Conservation (phyloP, 2,888 invertebrate genomes). For the Trachelus stipa region DNA sequence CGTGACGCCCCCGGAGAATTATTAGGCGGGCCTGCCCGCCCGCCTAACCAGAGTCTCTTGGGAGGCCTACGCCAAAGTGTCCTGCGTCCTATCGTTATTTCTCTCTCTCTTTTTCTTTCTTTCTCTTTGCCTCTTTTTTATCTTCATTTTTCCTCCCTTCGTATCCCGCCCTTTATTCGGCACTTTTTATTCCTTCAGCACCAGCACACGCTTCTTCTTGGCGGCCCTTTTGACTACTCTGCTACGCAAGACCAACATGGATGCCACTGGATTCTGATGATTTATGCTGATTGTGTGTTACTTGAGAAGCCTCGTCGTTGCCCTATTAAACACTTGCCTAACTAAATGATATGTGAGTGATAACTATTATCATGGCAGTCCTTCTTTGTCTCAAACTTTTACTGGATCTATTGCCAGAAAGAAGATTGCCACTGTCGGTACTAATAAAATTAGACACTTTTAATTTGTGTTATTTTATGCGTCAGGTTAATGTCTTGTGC, state of each 20-base stretch:
- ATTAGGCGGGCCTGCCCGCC: constrained; percentile 56
- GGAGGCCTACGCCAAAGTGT: constrained; percentile 26
- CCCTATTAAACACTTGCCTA: not conserved
- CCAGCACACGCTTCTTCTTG: not conserved
- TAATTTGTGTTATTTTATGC: not conserved
- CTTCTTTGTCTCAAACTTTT: not conserved
- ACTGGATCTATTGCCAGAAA: not conserved
- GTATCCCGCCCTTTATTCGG: not conserved
- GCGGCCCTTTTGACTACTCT: not conserved
- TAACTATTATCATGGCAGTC: not conserved
- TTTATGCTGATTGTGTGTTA: not conserved
- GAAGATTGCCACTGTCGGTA: not conserved
- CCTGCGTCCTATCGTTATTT: constrained; percentile 22
- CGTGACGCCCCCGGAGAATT: constrained; percentile 57
- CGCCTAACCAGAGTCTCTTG: constrained; percentile 19
- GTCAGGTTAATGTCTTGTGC: not conserved
- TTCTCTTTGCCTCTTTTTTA: constrained; percentile 2
- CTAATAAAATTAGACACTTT: not conserved
- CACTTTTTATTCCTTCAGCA: not conserved
- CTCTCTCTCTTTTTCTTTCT: constrained; percentile 1
- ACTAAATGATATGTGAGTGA: not conserved
- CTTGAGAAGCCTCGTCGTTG: not conserved
- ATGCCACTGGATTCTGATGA: not conserved
- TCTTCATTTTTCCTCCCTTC: not conserved
- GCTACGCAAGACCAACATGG: not conserved